Evolutionary conservation across 2,797 vertebrate genomes (phyloP).

Genomic region (Myripristis jacobus): DNA sequence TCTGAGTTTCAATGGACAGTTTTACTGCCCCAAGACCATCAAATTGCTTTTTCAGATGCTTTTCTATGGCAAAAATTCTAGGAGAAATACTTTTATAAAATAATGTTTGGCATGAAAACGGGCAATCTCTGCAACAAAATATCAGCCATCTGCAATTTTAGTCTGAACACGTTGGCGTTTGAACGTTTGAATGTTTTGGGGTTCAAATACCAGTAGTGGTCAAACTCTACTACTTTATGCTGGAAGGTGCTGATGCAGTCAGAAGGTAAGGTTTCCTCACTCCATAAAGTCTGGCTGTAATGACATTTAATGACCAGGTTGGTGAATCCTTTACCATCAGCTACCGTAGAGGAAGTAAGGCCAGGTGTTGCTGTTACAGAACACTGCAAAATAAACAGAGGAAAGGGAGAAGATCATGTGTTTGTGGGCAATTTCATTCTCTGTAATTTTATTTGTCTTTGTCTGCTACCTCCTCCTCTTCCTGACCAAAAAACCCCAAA

Average conservation of each 20-base stretch:
- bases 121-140: too few relatives aligned
- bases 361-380: conserved; percentile 72
- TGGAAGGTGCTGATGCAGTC: conserved; percentile 53
- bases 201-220: background rate
- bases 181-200: background rate
- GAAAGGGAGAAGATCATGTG: conserved; percentile 67
- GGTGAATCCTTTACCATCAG: conserved; percentile 62
- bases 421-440: conserved; percentile 70
- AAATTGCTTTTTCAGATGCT: too few relatives aligned
- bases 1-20: too few relatives aligned
- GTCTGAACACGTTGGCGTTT: background rate
- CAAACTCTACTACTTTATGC: conserved; percentile 40
- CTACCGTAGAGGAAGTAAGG: conserved; percentile 53
- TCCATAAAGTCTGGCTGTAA: conserved; percentile 65
- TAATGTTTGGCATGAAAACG: too few relatives aligned
- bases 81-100: too few relatives aligned
- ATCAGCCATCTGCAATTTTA: background rate
- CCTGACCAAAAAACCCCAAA: conserved; percentile 67
- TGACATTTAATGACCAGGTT: conserved; percentile 69
- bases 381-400: conserved; percentile 55
- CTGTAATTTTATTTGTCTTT: conserved; percentile 78
- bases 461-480: conserved; percentile 70
- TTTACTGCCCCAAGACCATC: too few relatives aligned
- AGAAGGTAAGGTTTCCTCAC: conserved; percentile 48
- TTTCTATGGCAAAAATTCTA: too few relatives aligned